phyloP scores from a whole-genome alignment of 1,140 invertebrate species.

The Cotesia vestalis region DNA sequence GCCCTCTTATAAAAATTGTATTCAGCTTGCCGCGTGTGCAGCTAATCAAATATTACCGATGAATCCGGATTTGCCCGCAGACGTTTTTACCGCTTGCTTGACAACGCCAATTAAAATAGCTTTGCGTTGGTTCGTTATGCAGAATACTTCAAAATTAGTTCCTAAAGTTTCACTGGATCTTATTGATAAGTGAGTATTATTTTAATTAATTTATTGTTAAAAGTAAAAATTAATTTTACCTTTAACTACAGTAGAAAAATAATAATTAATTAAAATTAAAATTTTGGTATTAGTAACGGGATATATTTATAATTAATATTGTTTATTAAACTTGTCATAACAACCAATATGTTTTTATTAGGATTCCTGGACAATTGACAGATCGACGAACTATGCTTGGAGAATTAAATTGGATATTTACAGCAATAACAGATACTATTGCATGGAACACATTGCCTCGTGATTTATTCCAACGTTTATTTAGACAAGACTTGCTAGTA shows the following conservation, averaged over 20 bases:
- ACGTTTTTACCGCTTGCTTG: slow-evolving; percentile 97
- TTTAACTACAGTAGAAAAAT: no score
- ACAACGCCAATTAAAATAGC: slow-evolving; percentile 98
- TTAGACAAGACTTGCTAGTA: slow-evolving; percentile 97
- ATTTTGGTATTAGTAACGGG: no score
- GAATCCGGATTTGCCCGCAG: slow-evolving; percentile 98
- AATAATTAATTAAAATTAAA: no score
- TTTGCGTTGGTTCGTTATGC: slow-evolving; percentile 92
- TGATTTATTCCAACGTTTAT: slow-evolving; percentile 96
- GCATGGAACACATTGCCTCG: slow-evolving; percentile 96
- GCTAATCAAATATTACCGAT: slow-evolving; percentile 93
- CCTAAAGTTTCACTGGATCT: slow-evolving; percentile 83
- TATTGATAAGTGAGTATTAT: slow-evolving; percentile 83
- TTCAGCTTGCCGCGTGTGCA: slow-evolving; percentile 94
- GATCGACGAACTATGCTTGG: slow-evolving; percentile 97
- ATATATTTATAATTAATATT: neutral
- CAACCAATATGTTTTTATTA: slow-evolving; percentile 55
- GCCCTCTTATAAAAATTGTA: slow-evolving; percentile 87
- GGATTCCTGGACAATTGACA: slow-evolving; percentile 93
- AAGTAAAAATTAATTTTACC: no score
- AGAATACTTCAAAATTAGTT: slow-evolving; percentile 83
- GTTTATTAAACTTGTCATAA: slow-evolving; percentile 14
- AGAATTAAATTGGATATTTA: slow-evolving; percentile 99
- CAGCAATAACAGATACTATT: slow-evolving; percentile 99
- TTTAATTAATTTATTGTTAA: slow-evolving; percentile 2